Base-by-base conservation (phyloP, 2,113 vertebrate genomes). In the Chaetodon trifascialis region DNA sequence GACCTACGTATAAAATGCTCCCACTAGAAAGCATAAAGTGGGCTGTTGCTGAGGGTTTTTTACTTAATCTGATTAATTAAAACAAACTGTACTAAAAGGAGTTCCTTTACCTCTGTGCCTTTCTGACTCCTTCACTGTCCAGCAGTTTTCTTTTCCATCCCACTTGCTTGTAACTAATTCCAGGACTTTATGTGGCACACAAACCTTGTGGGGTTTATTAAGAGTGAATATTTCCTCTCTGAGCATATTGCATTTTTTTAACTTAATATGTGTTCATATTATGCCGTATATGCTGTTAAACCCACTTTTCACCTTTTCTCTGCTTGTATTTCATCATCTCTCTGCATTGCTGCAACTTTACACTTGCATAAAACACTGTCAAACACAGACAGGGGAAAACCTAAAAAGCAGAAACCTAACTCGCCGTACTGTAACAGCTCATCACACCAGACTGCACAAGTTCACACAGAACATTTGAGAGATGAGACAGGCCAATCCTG, bases 11-110 rank as follows among this genome's bases (percentile, higher is more conserved):
- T 73, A 91, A 93, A 88, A 93, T 89, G 87, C 84, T 90, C 92
- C 90, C 92, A 93, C 90, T 94, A 79, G 81, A 92, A 95, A 94
- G 80, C 83, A 91, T 80, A 81, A 94, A 91, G 91, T 94, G 87
- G 82, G 90, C 49, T 82, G 66, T 83, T 73, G 89, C 86, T 86
- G 77, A 90, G 68, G 56, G 49, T 74, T 52, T 89, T 72, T 88
- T 87, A 88, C 80, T 90, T 93, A 88, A 93, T 92, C 84, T 92
- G 91, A 90, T 93, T 95, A 88, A 91, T 94, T 92, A 86, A 93
- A 92, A 86, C 91, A 88, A 93, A 82, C 89, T 86, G 70, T 88
- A 90, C 83, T 75, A 90, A 89, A 80, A 80, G 7, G 82, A 73
- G 36, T 66, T 66, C 25, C 15, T 67, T 64, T 70, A 59, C 65